A percentile compares a stretch with the other conserved stretches of the same genome.
Conservation (phyloP, 2,113 vertebrate genomes). For the Chionomys nivalis region DNA sequence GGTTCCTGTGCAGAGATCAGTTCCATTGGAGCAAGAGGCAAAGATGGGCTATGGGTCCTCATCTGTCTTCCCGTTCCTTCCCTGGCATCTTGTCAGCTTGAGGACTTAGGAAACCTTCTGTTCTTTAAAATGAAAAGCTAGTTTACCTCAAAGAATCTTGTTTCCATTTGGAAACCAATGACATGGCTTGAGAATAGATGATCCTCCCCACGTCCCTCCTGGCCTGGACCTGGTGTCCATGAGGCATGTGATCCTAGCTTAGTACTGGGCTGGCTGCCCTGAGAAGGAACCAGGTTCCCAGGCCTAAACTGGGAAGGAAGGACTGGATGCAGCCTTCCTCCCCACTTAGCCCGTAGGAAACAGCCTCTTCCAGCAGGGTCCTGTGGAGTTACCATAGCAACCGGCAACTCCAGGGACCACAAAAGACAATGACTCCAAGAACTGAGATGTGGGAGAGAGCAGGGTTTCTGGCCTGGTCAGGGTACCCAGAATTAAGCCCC, state of each 20-base stretch:
- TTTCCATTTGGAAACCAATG: constrained; percentile 84
- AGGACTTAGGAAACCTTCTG: constrained; percentile 70
- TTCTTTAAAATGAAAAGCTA: constrained; percentile 82
- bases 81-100: constrained; percentile 50
- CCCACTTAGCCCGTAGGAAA: background rate
- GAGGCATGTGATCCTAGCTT: background rate
- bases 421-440: constrained; percentile 32
- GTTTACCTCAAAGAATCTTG: constrained; percentile 86
- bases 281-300: constrained; percentile 1
- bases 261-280: background rate
- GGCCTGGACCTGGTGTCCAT: background rate
- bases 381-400: constrained; percentile 64
- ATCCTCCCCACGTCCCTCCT: background rate
- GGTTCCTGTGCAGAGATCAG: constrained; percentile 5
- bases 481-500: constrained; percentile 49
- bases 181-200: constrained; percentile 64
- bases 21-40: background rate
- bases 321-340: background rate
- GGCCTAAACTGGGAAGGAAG: background rate
- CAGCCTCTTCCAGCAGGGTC: constrained; percentile 55
- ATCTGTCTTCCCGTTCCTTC: constrained; percentile 41
- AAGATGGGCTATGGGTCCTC: background rate
- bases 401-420: constrained; percentile 66
- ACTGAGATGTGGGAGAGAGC: constrained; percentile 40
- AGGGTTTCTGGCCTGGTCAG: constrained; percentile 6